phyloP scores from a whole-genome alignment of 2,113 vertebrate genomes.

The Oncorhynchus masou region DNA sequence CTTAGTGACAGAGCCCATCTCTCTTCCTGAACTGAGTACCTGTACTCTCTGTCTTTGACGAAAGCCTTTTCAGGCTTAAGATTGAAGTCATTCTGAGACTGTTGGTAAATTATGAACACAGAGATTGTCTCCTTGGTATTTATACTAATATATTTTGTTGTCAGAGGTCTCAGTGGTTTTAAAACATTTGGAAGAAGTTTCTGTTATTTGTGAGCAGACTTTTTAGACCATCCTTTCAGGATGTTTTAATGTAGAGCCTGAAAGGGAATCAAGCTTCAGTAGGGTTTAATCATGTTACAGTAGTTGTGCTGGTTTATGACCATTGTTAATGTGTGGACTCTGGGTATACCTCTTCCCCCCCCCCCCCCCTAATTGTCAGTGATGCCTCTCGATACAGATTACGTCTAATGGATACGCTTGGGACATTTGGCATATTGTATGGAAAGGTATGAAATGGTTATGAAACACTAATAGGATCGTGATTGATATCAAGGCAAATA shows the following conservation, averaged over 20 bases:
- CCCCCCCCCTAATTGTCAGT: neutral
- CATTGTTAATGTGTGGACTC: neutral
- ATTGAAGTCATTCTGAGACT: neutral
- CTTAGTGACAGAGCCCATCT: neutral
- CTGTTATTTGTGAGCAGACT: neutral
- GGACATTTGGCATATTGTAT: too few species aligned
- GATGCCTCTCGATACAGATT: neutral
- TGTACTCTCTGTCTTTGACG: neutral
- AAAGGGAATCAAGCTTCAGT: neutral
- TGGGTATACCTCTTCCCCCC: neutral
- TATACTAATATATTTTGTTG: conserved; percentile 6
- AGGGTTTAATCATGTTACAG: neutral
- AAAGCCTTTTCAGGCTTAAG: neutral
- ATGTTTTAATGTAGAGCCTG: neutral
- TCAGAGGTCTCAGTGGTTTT: neutral
- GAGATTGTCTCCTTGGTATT: neutral
- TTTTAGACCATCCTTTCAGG: neutral
- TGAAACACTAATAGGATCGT: too few species aligned
- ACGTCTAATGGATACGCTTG: too few species aligned
- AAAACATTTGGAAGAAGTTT: neutral
- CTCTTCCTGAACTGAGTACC: neutral
- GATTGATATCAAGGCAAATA: too few species aligned
- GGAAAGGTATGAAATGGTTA: too few species aligned
- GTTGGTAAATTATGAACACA: conserved; percentile 3
- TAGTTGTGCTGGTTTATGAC: neutral